Evolutionary conservation across 30 jellyfish, hydroid and myxozoan genomes (phyloP), one percentile per base, ranked within the genome.

Genomic region (Aurelia aurita complex sp. Pacific): DNA sequence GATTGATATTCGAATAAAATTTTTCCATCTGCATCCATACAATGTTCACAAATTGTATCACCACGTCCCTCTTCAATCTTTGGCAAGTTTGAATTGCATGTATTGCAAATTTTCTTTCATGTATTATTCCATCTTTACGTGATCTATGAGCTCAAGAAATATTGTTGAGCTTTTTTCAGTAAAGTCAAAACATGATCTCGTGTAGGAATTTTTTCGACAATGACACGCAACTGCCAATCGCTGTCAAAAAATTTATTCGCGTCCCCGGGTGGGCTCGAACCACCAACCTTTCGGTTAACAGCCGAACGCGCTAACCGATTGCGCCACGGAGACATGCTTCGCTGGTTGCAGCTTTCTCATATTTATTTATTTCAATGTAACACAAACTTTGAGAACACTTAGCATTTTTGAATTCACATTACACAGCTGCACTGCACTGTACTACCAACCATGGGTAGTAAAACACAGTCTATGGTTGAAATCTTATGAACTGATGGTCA

Each of bases 121-220:
- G 50, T 64, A 85, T 1, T 60, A 85, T 63, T 92, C 98, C 98
- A 92, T 87, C 72, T 92, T 92, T 61, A 77, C 87, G 2, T 97
- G 90, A 61, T 92, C 98, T 57, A 67, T 89, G 54, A 92, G 78
- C 87, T 92, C 98, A 59, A 92, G 79, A 85, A 92, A 23, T 38
- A 38, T 38, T 38, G 50, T 38, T 38, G 50, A 38, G 50, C 50
- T 38, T 1, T 38, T 38, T 38, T 38, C 50, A 38, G 5, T 2
- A 38, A 38, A 2, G 5, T 38, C 50, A 38, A 5, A 38, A 38
- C 5, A 38, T 38, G 50, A 38, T 38, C 5, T 38, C 5, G 0
- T 38, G 0, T 0, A 3, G 5, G 5, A 38, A 38, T 38, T 5
- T 2, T 38, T 38, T 2, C 5, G 3, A 5, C 5, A 38, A 38